phyloP scores from a whole-genome alignment of 2,797 vertebrate genomes.

The Oreochromis grahami region DNA sequence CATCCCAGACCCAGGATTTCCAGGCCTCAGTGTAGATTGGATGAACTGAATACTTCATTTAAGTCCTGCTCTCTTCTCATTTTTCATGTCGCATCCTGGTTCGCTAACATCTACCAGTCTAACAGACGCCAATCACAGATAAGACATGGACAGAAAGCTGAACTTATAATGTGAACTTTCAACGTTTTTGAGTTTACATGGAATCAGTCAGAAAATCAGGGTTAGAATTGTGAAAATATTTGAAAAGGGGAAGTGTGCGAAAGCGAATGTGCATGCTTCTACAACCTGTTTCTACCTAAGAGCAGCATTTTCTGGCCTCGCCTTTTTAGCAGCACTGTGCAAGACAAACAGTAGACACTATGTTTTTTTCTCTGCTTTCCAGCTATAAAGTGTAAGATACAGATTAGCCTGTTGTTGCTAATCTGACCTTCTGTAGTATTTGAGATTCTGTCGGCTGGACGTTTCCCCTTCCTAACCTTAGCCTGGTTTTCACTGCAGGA shows the following conservation, averaged over 20 bases:
- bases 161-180: not conserved
- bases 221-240: not conserved
- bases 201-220: not conserved
- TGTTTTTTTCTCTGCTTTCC: not conserved
- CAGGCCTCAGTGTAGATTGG: not conserved
- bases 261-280: not conserved
- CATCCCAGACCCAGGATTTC: not conserved
- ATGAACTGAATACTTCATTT: not conserved
- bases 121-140: not conserved
- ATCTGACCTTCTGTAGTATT: not conserved
- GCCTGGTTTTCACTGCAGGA: slow-evolving; percentile 30
- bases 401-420: not conserved
- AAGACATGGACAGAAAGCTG: not conserved
- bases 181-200: not conserved
- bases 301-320: not conserved
- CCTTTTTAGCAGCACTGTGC: not conserved
- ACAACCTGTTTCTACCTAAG: not conserved
- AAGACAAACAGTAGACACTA: not conserved
- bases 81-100: not conserved
- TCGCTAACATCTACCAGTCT: not conserved
- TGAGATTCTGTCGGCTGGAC: not conserved
- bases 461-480: slow-evolving; percentile 11
- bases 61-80: not conserved
- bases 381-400: not conserved
- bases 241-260: not conserved